A percentile compares a stretch with the other conserved stretches of the same genome.
Evolutionary conservation across 92 coral and sea anemone genomes (phyloP).

Genomic region (Bergia puertoricense): DNA sequence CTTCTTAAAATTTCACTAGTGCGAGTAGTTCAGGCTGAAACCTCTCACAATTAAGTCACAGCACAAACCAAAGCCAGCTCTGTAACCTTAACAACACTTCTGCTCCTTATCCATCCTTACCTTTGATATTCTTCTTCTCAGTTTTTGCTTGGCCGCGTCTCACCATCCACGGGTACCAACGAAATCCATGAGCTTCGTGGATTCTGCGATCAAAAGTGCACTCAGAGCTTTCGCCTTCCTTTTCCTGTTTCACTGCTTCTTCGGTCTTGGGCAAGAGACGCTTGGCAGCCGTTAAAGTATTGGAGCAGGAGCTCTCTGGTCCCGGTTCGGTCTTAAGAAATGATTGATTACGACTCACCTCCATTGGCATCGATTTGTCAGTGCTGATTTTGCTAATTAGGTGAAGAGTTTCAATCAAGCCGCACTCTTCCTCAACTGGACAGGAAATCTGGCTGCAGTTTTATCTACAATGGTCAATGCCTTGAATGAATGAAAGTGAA

Average conservation of each 20-base stretch:
- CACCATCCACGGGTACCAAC: constrained; percentile 43
- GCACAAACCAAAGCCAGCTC: not conserved
- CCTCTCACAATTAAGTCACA: not conserved
- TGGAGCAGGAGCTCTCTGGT: constrained; percentile 3
- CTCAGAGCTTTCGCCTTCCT: not conserved
- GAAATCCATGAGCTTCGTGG: not conserved
- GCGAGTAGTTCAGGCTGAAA: no score
- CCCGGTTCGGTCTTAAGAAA: not conserved
- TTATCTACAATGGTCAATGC: no score
- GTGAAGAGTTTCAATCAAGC: constrained; percentile 3
- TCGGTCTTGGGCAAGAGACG: not conserved
- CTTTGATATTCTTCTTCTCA: not conserved
- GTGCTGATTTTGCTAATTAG: constrained; percentile 25
- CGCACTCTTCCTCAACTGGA: not conserved
- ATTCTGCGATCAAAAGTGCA: constrained; percentile 2
- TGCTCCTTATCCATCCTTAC: not conserved
- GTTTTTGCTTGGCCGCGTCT: not conserved
- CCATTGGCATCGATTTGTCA: not conserved
- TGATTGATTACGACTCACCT: constrained; percentile 7
- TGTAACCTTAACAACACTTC: not conserved
- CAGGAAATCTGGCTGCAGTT: not conserved
- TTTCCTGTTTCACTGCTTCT: not conserved
- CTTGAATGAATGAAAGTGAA: not conserved
- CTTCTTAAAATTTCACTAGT: not conserved
- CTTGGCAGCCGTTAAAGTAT: not conserved